A percentile compares a stretch with the other conserved stretches of the same genome.
Conservation (phyloP, 1,140 invertebrate genomes). For the Tetranychus cinnabarinus region DNA sequence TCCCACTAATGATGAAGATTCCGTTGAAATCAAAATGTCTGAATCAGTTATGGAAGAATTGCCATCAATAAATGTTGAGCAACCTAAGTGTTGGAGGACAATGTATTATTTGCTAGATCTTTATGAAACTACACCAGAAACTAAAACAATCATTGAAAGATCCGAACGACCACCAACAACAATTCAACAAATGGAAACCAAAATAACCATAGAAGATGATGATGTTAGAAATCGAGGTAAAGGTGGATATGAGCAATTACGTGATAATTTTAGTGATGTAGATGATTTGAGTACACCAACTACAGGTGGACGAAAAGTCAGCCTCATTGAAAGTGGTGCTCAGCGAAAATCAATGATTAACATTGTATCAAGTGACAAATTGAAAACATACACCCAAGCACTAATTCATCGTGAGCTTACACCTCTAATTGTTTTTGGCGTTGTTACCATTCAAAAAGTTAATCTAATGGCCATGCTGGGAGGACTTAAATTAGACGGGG, state of each 20-base stretch:
- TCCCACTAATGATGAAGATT: not conserved
- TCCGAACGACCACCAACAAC: not conserved
- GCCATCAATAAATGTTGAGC: conserved; percentile 18
- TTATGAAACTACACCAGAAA: conserved; percentile 79
- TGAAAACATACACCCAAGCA: conserved; percentile 15
- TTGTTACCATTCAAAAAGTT: conserved; percentile 64
- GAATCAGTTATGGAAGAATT: conserved; percentile 4
- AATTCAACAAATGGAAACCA: conserved; percentile 3
- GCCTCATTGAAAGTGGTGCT: conserved; percentile 9
- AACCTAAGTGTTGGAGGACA: conserved; percentile 75
- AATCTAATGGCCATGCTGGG: conserved; percentile 66
- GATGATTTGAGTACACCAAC: conserved; percentile 19
- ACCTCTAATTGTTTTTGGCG: conserved; percentile 50
- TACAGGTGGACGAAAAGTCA: conserved; percentile 9
- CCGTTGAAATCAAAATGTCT: not conserved
- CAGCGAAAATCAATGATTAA: conserved; percentile 2
- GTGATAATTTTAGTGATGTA: conserved; percentile 19
- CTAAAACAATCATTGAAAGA: conserved; percentile 46
- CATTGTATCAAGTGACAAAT: conserved; percentile 8
- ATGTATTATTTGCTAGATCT: conserved; percentile 74
- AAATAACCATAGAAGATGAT: conserved; percentile 25
- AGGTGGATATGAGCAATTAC: conserved; percentile 26
- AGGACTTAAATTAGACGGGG: conserved; percentile 70
- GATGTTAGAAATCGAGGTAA: conserved; percentile 21
- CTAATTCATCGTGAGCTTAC: conserved; percentile 24